Conservation (phyloP, 1,140 invertebrate genomes). For the Cotesia chilonis region DNA sequence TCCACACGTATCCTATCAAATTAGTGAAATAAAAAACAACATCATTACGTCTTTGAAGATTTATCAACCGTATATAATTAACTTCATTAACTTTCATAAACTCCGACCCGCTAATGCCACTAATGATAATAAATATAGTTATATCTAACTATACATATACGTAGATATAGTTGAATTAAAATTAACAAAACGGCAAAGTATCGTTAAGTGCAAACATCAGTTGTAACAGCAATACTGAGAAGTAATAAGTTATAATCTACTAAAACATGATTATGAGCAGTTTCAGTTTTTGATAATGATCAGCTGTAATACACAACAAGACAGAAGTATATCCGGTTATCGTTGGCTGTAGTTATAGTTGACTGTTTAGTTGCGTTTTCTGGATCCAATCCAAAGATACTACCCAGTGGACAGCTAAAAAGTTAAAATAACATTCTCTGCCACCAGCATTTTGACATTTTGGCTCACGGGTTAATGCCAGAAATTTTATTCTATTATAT, state of each 20-base stretch:
- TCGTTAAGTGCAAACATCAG: too few species aligned
- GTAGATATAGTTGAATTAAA: too few species aligned
- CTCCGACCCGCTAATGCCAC: too few species aligned
- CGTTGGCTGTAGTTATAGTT: not conserved
- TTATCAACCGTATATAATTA: too few species aligned
- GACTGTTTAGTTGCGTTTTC: slow-evolving; percentile 19
- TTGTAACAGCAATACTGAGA: not conserved
- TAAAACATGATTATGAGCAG: not conserved
- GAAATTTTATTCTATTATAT: not conserved
- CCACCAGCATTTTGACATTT: slow-evolving; percentile 26
- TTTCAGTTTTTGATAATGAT: slow-evolving; percentile 30
- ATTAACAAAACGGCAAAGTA: too few species aligned
- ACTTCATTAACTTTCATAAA: too few species aligned
- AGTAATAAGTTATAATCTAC: not conserved
- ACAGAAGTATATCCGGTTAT: slow-evolving; percentile 14
- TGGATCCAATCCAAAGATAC: slow-evolving; percentile 36
- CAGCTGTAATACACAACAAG: slow-evolving; percentile 1
- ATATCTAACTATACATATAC: too few species aligned
- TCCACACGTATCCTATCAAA: too few species aligned
- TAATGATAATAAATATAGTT: too few species aligned
- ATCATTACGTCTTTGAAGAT: too few species aligned
- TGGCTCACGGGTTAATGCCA: slow-evolving; percentile 20
- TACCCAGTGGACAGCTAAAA: slow-evolving; percentile 31
- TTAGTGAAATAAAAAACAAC: too few species aligned
- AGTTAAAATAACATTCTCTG: slow-evolving; percentile 42